Evolutionary conservation across 2,888 invertebrate species (phyloP), one percentile per base, ranked within the genome.

Genomic region (Lucinisca nassula): DNA sequence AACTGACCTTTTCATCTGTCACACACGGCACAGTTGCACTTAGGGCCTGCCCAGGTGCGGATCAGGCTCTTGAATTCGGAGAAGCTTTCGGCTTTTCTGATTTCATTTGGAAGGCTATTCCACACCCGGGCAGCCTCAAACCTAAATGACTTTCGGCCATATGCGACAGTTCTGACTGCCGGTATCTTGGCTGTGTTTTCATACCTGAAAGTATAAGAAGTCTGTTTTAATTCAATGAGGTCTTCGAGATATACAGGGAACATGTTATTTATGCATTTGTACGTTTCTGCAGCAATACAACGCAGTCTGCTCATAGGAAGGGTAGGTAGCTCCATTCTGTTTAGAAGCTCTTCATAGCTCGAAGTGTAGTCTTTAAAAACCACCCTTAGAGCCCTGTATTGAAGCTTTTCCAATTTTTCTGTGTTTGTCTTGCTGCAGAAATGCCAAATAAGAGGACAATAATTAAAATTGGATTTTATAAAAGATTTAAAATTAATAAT

Each of bases 131-230:
- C 80, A 8, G 80, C 76, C 75, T 84, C 80, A 72, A 70, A 84
- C 35, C 80, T 75, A 55, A 84, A 84, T 17, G 81, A 81, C 12
- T 61, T 81, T 45, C 67, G 74, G 38, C 75, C 81, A 45, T 75
- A n/a, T n/a, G 73, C 27, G 3, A 30, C 30, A 32, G 67, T 75
- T n/a, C 24, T 74, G 12, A 32, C 30, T 45, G 24, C 58, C 21
- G 58, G 67, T 10, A 75, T 35, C 10, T 61, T 17, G 21, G n/a
- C 24, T 27, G 67, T 58, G 17, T 81, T 38, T 6, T 30, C 35
- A 35, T 61, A 45, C 21, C 67, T 61, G n/a, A n/a, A n/a, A n/a
- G n/a, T n/a, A n/a, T n/a, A n/a, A n/a, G n/a, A n/a, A n/a, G n/a
- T n/a, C n/a, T n/a, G n/a, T n/a, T n/a, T n/a, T n/a, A n/a, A n/a